phyloP scores from a whole-genome alignment of 2,888 invertebrate species.

The Eumerus sabulonum region DNA sequence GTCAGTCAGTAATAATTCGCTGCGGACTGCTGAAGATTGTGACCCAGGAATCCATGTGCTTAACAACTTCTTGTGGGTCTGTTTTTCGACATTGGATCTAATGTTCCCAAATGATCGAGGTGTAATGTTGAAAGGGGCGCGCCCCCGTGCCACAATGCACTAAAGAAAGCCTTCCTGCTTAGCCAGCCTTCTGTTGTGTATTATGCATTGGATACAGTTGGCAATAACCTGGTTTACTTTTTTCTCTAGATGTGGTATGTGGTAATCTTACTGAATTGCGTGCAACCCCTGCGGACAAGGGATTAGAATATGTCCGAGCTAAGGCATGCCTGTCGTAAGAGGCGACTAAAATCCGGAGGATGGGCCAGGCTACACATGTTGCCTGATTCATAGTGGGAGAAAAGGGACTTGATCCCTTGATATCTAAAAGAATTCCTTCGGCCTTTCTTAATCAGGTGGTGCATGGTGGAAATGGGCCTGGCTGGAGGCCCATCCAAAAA shows the following conservation, averaged over 20 bases:
- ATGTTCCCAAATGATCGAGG: neutral
- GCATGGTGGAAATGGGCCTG: too few species aligned
- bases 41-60: slow-evolving; percentile 4
- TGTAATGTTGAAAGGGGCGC: neutral
- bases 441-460: too few species aligned
- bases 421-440: too few species aligned
- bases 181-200: slow-evolving; percentile 69
- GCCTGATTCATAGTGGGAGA: too few species aligned
- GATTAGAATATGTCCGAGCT: too few species aligned
- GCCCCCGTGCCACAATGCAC: slow-evolving; percentile 21
- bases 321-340: too few species aligned
- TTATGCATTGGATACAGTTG: slow-evolving; percentile 52
- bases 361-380: too few species aligned
- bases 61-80: slow-evolving; percentile 8
- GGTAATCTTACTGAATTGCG: neutral
- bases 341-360: too few species aligned
- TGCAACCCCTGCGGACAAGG: too few species aligned
- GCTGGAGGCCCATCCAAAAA: too few species aligned
- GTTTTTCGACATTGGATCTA: slow-evolving; percentile 6
- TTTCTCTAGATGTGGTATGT: neutral
- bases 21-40: slow-evolving; percentile 40
- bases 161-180: slow-evolving; percentile 73
- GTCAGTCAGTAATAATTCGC: too few species aligned
- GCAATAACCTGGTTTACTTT: slow-evolving; percentile 5
- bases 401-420: too few species aligned